Evolutionary conservation across 2,888 invertebrate genomes (phyloP).

Genomic region (Hartigia nigra): DNA sequence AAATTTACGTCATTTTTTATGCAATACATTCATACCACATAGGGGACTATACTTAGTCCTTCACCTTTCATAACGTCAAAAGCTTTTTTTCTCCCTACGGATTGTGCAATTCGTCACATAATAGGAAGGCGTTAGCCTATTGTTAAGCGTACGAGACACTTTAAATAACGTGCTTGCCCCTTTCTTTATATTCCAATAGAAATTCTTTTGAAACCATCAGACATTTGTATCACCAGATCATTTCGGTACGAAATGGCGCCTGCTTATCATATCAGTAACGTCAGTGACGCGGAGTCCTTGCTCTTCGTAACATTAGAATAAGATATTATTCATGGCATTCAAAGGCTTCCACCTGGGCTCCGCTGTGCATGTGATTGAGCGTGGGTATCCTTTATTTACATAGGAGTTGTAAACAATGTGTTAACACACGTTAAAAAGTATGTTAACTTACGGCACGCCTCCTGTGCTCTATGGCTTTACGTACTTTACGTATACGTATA

Average conservation of each 20-base stretch:
- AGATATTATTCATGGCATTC: constrained; percentile 10
- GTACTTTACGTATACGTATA: background rate
- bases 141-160: background rate
- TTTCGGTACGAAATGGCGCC: background rate
- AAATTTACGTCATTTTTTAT: background rate
- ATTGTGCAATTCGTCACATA: background rate
- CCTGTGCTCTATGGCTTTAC: background rate
- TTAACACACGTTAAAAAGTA: background rate
- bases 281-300: background rate
- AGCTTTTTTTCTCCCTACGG: background rate
- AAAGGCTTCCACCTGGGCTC: background rate
- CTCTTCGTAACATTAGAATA: constrained; percentile 9
- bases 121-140: background rate
- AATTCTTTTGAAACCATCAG: background rate
- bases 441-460: background rate
- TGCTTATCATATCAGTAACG: constrained; percentile 6
- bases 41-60: background rate
- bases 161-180: background rate
- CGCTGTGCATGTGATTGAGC: constrained; percentile 1
- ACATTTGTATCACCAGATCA: background rate
- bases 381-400: constrained; percentile 6
- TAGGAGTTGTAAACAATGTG: constrained; percentile 6
- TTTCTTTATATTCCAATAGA: background rate
- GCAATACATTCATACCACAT: background rate
- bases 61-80: background rate